Evolutionary conservation across 2,113 vertebrate genomes (phyloP).

Genomic region (Oryctolagus cuniculus): mOryCun1.1 NC_091434.1:167327001-167327500

Average conservation of each 20-base stretch:
- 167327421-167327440: not conserved
- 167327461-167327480: no score
- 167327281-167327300: not conserved
- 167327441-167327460: not conserved
- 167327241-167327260: constrained; percentile 49
- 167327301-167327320: constrained; percentile 12
- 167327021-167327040: no score
- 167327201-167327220: not conserved
- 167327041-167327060: no score
- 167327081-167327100: no score
- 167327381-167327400: not conserved
- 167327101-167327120: no score
- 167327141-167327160: no score
- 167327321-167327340: not conserved
- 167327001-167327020: no score
- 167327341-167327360: not conserved
- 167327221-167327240: not conserved
- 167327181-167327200: no score
- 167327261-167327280: constrained; percentile 33
- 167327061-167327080: no score
- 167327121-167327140: no score
- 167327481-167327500: no score
- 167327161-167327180: no score
- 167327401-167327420: not conserved
- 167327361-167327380: not conserved